Base-by-base conservation (phyloP, 2,113 vertebrate species). In the Perca schrenkii region DNA sequence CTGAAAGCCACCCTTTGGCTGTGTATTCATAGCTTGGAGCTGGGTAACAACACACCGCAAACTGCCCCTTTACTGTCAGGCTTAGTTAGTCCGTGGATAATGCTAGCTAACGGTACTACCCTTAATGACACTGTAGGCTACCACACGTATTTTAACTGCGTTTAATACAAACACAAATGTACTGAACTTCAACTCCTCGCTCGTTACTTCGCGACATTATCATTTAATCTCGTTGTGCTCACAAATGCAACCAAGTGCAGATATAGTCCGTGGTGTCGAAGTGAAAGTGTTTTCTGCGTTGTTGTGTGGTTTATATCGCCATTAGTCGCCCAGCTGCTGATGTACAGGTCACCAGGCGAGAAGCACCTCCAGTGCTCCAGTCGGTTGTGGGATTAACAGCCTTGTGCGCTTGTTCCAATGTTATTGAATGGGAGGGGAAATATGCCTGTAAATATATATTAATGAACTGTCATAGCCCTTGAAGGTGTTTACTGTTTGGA, bases 31-130 rank as follows among this genome's bases (percentile, higher is more conserved):
- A 61, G 47, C 31, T 75, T 11, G 28, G 47, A 56, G 60, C 64
- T 61, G 70, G 10, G 4, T 64, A 3, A 28, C 4, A 43, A 43
- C 60, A 0, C n/a, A 1, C 40, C 31, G 79, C 65, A 25, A 28
- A 62, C 68, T 36, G 46, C 71, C 52, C 25, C 61, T 31, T 8
- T 34, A 54, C 53, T 83, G 43, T 47, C 65, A 58, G 68, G 47
- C 52, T 2, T 16, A 57, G 43, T 65, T 53, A 1, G 12, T 57
- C n/a, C 40, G 60, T 46, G 52, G 40, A 46, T 25, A 67, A 25
- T 12, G 43, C 53, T 58, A 67, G 62, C 47, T 31, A n/a, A 52
- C 31, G 16, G 68, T 43, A 43, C 6, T 28, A 69, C 70, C 8
- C 36, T 31, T 36, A 47, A 49, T 15, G 14, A 17, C 28, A 22